A percentile compares a stretch with the other conserved stretches of the same genome.
Conservation (phyloP, 2,888 invertebrate species). For the Morinoia aosen region DNA sequence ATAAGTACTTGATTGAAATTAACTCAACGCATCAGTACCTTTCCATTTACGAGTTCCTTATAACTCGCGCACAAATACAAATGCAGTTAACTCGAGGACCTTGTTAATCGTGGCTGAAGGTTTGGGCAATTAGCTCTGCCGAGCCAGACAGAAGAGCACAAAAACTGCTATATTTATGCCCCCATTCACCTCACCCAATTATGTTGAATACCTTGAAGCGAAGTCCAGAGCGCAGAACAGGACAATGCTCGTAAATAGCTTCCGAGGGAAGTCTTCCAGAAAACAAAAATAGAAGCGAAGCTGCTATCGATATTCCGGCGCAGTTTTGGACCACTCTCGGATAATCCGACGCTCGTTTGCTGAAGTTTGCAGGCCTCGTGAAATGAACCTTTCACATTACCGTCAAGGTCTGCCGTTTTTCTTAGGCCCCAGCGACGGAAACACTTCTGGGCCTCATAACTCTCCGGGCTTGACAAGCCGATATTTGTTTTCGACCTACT, state of each 20-base stretch:
- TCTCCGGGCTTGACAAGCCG: conserved; percentile 35
- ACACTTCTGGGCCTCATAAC: conserved; percentile 47
- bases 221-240: background rate
- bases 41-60: background rate
- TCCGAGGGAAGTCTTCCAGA: background rate
- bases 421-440: background rate
- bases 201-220: background rate
- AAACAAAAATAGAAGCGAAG: background rate
- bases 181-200: background rate
- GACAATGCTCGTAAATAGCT: background rate
- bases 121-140: background rate
- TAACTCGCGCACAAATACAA: background rate
- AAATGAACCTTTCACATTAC: conserved; percentile 53
- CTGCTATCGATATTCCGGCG: conserved; percentile 21
- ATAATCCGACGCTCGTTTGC: conserved; percentile 32
- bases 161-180: background rate
- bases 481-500: conserved; percentile 40
- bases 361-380: conserved; percentile 15
- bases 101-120: background rate
- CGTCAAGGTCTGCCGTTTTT: conserved; percentile 23
- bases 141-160: background rate
- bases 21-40: too few species aligned
- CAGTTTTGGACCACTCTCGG: background rate
- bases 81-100: background rate
- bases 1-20: too few species aligned